phyloP scores from a whole-genome alignment of 2,113 vertebrate species.

The Sminthopsis crassicaudata region DNA sequence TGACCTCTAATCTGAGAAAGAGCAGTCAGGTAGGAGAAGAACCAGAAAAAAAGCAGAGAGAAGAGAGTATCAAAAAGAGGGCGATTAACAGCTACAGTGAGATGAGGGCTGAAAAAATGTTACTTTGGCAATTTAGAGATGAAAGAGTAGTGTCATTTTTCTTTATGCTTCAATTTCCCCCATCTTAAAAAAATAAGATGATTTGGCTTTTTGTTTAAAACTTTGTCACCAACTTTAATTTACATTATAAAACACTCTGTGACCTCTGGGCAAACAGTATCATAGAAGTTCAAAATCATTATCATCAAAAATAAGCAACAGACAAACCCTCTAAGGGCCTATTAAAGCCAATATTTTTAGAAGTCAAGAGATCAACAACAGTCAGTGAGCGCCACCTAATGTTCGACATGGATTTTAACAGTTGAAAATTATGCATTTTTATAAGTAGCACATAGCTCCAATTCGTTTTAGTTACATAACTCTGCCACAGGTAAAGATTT shows the following conservation, averaged over 20 bases:
- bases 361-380: background rate
- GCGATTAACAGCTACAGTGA: background rate
- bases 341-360: fast-evolving
- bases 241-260: background rate
- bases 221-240: background rate
- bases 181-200: background rate
- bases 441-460: background rate
- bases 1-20: background rate
- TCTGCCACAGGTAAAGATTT: background rate
- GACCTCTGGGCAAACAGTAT: background rate
- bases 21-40: background rate
- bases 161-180: slow-evolving; percentile 20
- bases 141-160: background rate
- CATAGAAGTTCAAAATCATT: background rate
- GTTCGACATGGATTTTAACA: slow-evolving; percentile 49
- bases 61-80: background rate
- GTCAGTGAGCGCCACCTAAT: slow-evolving; percentile 77
- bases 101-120: background rate
- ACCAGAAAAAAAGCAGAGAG: background rate
- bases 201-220: background rate
- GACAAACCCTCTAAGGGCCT: background rate
- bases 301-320: slow-evolving; percentile 25
- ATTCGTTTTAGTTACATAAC: background rate
- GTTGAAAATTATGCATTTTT: background rate
- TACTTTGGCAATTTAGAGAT: background rate